These are phyloP conservation scores for Eilema sororculum DNA, from an alignment of 2,888 invertebrate genomes.

Conservation along the genomic window DNA sequence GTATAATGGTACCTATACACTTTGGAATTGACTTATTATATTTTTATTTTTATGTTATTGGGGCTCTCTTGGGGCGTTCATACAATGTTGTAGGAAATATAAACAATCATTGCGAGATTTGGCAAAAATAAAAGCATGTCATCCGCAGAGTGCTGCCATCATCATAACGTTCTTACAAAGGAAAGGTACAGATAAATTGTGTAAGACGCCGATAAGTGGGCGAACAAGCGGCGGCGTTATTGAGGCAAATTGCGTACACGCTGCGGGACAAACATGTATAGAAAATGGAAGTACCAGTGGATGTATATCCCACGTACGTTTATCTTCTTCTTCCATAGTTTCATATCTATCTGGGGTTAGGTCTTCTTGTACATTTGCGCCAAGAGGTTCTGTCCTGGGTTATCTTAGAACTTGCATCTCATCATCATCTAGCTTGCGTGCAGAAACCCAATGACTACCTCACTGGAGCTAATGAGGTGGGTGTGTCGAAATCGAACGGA, in stretches of 20 bases:
- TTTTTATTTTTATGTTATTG: not conserved
- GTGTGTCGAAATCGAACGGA: no score
- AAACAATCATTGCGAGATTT: slow-evolving; percentile 13
- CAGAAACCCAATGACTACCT: no score
- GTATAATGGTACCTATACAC: no score
- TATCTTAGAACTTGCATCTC: no score
- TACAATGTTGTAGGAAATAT: not conserved
- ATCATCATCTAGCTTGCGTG: no score
- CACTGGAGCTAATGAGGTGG: no score
- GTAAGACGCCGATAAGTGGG: slow-evolving; percentile 69
- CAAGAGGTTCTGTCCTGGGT: no score
- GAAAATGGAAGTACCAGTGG: not conserved
- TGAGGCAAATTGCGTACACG: slow-evolving; percentile 75
- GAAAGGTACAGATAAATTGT: slow-evolving; percentile 65
- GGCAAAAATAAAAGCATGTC: slow-evolving; percentile 32
- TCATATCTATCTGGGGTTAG: no score
- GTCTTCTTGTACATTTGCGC: no score
- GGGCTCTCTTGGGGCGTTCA: no score
- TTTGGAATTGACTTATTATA: not conserved
- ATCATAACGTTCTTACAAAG: slow-evolving; percentile 45
- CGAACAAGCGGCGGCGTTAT: slow-evolving; percentile 72
- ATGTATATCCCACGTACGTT: no score
- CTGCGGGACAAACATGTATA: slow-evolving; percentile 2
- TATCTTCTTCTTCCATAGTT: no score
- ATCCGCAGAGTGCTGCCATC: slow-evolving; percentile 36